Evolutionary conservation across 2,797 vertebrate species (phyloP).

Genomic region (Gadopsis bispinosus): DNA sequence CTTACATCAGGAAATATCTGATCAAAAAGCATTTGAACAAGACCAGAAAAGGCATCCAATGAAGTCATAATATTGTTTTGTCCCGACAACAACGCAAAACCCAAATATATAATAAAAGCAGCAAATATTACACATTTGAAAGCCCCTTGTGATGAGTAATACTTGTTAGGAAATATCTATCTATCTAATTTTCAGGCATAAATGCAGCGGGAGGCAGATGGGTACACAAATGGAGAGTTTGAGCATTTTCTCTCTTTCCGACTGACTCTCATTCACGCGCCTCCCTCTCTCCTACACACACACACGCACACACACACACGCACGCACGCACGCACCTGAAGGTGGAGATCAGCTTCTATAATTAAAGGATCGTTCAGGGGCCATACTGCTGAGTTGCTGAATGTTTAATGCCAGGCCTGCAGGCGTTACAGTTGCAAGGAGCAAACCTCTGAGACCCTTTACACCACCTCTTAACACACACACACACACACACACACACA

Average conservation of each 20-base stretch:
- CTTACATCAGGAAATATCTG: no score
- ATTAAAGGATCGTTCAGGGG: conserved; percentile 74
- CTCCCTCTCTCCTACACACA: conserved; percentile 17
- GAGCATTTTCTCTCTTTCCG: conserved; percentile 39
- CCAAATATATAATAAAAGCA: not conserved
- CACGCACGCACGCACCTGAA: conserved; percentile 41
- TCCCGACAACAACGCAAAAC: not conserved
- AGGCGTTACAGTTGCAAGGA: conserved; percentile 56
- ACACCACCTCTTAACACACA: conserved; percentile 34
- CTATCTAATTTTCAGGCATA: not conserved
- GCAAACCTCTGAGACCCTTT: conserved; percentile 47
- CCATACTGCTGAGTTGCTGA: conserved; percentile 72
- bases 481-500: conserved; percentile 24
- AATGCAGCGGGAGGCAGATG: conserved; percentile 44
- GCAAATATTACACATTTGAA: not conserved
- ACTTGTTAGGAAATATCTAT: not conserved
- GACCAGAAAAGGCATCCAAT: no score
- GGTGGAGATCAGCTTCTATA: conserved; percentile 73
- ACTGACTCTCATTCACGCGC: conserved; percentile 55
- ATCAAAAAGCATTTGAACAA: no score
- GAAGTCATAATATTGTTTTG: no score
- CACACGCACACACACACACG: conserved; percentile 14
- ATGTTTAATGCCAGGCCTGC: conserved; percentile 78
- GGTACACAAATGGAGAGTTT: conserved; percentile 41
- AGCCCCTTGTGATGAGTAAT: not conserved